These are phyloP conservation scores for Entomobrya multifasciata DNA, from an alignment of 2,888 invertebrate genomes.

Conservation along the genomic window DNA sequence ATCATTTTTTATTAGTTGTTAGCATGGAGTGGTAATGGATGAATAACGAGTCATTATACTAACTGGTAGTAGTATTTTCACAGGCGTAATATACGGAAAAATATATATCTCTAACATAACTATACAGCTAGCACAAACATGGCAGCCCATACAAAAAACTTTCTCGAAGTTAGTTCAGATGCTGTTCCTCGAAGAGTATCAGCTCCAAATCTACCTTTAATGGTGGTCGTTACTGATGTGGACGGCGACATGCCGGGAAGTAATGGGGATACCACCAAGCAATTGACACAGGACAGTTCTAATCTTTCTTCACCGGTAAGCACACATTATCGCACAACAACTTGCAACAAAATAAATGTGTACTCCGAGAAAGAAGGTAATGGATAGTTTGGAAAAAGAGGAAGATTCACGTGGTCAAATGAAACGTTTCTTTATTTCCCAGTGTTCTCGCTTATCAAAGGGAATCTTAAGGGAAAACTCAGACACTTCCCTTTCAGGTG, in stretches of 20 bases:
- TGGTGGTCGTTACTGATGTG: constrained; percentile 69
- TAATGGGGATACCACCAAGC: background rate
- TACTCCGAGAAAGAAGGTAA: background rate
- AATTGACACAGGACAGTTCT: constrained; percentile 14
- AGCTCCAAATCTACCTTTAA: constrained; percentile 58
- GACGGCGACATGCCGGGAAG: constrained; percentile 48
- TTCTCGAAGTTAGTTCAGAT: constrained; percentile 22
- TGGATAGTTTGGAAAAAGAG: constrained; percentile 1
- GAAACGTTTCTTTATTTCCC: background rate
- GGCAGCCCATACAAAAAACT: constrained; percentile 27
- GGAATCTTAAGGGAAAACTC: constrained; percentile 43
- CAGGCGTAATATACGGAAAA: no score
- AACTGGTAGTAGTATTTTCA: no score
- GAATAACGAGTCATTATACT: no score
- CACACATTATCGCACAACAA: no score
- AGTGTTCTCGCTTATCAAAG: constrained; percentile 18
- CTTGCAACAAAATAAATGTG: constrained; percentile 1
- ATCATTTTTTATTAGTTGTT: no score
- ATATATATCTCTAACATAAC: no score
- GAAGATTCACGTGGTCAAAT: background rate
- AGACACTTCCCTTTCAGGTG: background rate
- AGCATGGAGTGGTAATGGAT: no score
- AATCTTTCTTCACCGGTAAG: constrained; percentile 18
- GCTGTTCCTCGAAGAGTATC: constrained; percentile 39
- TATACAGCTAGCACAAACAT: constrained; percentile 44